phyloP scores from a whole-genome alignment of 1,140 invertebrate species.

The Melipona quadrifasciata region DNA sequence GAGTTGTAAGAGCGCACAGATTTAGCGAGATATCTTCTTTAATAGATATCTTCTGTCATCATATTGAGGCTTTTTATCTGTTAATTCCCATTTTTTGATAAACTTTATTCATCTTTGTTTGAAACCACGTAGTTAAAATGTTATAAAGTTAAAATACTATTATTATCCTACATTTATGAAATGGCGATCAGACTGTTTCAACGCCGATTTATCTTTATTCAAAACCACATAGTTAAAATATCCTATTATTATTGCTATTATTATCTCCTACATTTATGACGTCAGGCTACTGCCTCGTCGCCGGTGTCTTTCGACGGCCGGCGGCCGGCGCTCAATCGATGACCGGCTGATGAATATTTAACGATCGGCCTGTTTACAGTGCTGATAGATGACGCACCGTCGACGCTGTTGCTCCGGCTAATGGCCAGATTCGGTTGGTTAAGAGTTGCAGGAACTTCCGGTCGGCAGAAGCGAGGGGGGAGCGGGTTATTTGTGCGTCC shows the following conservation, averaged over 20 bases:
- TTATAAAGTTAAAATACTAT: no score
- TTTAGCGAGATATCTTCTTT: no score
- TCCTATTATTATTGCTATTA: no score
- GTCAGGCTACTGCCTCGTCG: neutral
- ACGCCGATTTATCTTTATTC: neutral
- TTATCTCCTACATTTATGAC: neutral
- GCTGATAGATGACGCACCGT: constrained; percentile 7
- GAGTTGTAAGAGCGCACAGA: no score
- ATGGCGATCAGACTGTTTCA: neutral
- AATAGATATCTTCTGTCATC: no score
- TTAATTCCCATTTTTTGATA: no score
- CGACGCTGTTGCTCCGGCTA: constrained; percentile 18
- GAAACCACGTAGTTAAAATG: no score
- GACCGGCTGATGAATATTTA: constrained; percentile 21
- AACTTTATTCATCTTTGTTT: no score
- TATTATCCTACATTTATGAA: neutral
- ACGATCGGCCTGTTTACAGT: constrained; percentile 10
- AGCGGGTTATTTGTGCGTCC: neutral
- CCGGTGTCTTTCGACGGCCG: neutral
- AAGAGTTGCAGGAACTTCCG: constrained; percentile 8
- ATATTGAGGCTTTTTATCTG: no score
- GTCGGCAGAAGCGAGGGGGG: neutral
- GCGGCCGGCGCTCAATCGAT: neutral
- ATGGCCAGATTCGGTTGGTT: constrained; percentile 25
- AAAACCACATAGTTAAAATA: no score